phyloP scores from a whole-genome alignment of 1,140 invertebrate genomes.

The Holotrichia oblita region DNA sequence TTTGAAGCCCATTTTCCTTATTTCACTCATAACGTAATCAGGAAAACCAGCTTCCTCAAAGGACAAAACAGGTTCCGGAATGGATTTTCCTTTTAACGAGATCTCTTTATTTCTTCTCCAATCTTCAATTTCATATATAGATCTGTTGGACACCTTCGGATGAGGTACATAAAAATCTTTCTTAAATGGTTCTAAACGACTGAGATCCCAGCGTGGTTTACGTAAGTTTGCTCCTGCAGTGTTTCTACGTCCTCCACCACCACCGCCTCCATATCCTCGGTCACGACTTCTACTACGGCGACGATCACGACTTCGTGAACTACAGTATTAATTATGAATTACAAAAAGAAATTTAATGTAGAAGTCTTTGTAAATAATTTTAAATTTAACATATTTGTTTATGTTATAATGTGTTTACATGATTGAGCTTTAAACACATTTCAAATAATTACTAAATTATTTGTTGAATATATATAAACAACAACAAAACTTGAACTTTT shows the following conservation, averaged over 20 bases:
- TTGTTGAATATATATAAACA: too few species aligned
- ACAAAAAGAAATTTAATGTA: not conserved
- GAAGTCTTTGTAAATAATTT: not conserved
- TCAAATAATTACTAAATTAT: too few species aligned
- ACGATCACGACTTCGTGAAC: conserved; percentile 52
- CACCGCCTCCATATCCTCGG: conserved; percentile 61
- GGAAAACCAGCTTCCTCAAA: conserved; percentile 93
- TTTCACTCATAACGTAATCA: conserved; percentile 80
- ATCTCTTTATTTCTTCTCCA: conserved; percentile 83
- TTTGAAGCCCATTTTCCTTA: conserved; percentile 76
- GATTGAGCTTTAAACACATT: too few species aligned
- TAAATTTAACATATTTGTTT: too few species aligned
- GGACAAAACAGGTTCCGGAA: conserved; percentile 85
- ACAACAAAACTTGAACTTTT: too few species aligned
- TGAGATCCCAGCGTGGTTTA: conserved; percentile 85
- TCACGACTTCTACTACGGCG: conserved; percentile 56
- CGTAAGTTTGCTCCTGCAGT: conserved; percentile 66
- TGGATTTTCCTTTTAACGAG: conserved; percentile 82
- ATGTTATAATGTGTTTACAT: too few species aligned
- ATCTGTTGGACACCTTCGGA: conserved; percentile 76
- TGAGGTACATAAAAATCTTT: conserved; percentile 94
- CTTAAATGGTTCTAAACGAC: conserved; percentile 80
- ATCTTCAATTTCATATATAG: conserved; percentile 76
- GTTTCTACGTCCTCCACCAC: conserved; percentile 63
- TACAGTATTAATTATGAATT: conserved; percentile 29